A percentile compares a stretch with the other conserved stretches of the same genome.
These are phyloP conservation scores for Manis pentadactyla DNA, from an alignment of 2,797 vertebrate species.

Conservation along the genomic window DNA sequence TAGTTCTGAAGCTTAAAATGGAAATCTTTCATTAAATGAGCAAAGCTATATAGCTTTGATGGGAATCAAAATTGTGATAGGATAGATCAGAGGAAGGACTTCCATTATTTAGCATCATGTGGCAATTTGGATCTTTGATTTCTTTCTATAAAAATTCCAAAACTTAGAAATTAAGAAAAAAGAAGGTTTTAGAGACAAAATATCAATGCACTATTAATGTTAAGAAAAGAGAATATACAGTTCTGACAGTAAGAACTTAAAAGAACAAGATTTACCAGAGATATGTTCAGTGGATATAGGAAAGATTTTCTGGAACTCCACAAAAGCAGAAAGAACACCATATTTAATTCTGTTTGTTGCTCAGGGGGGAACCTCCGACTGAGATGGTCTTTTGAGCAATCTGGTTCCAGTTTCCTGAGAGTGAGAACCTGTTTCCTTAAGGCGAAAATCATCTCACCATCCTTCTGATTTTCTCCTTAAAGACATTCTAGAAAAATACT, in stretches of 20 bases:
- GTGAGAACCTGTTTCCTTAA: not conserved
- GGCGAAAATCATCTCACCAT: not conserved
- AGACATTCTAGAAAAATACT: constrained; percentile 9
- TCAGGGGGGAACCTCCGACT: not conserved
- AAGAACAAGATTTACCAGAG: not conserved
- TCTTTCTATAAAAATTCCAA: constrained; percentile 31
- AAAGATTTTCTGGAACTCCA: not conserved
- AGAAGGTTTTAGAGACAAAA: constrained; percentile 12
- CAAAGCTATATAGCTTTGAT: not conserved
- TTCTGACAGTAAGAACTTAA: not conserved
- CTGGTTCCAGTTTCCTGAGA: not conserved
- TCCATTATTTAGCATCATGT: not conserved
- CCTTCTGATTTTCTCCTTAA: constrained; percentile 9
- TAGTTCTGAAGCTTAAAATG: not conserved
- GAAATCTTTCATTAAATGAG: not conserved
- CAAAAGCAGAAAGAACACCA: not conserved
- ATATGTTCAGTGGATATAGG: not conserved
- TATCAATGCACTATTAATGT: not conserved
- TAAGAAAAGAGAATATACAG: not conserved
- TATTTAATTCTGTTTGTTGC: not conserved
- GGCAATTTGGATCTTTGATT: not conserved
- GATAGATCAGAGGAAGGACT: not conserved
- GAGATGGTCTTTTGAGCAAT: not conserved
- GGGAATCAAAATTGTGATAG: constrained; percentile 18
- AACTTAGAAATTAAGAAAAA: constrained; percentile 25